A percentile compares a stretch with the other conserved stretches of the same genome.
These are phyloP conservation scores for Pachyseris speciosa DNA, from an alignment of 64 coral and sea anemone species.

Conservation along the genomic window DNA sequence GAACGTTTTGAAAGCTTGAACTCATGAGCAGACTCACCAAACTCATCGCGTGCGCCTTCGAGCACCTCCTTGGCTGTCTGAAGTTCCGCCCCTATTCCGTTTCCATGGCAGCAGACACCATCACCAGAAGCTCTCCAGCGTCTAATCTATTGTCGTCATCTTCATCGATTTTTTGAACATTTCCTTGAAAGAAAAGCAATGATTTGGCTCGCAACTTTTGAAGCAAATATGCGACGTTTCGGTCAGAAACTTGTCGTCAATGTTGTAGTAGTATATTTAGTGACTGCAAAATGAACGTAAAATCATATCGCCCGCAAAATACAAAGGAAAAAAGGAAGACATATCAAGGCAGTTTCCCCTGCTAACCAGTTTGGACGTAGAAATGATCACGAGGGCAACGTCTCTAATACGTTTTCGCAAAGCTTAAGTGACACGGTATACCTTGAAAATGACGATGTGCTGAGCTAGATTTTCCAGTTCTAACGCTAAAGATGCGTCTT, in stretches of 20 bases:
- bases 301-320: too few relatives aligned
- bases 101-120: slow-evolving; percentile 90
- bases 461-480: slow-evolving; percentile 84
- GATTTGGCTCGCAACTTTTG: not conserved
- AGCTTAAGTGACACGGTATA: not conserved
- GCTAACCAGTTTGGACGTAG: too few relatives aligned
- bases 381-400: too few relatives aligned
- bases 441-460: slow-evolving; percentile 97
- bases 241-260: too few relatives aligned
- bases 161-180: slow-evolving; percentile 95
- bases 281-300: too few relatives aligned
- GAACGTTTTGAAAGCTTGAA: not conserved
- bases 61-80: slow-evolving; percentile 78
- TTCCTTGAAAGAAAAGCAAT: slow-evolving; percentile 67
- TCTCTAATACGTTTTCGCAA: not conserved
- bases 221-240: too few relatives aligned
- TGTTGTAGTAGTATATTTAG: not conserved
- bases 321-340: too few relatives aligned
- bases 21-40: slow-evolving; percentile 48
- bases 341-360: too few relatives aligned
- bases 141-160: slow-evolving; percentile 90
- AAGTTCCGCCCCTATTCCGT: slow-evolving; percentile 84
- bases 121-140: slow-evolving; percentile 81
- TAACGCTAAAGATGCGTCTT: slow-evolving; percentile 82
- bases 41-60: slow-evolving; percentile 89